Percentiles rank a stretch among this genome's conserved stretches.
phyloP scores from a whole-genome alignment of 2,797 vertebrate species.

The Liparis tanakae region DNA sequence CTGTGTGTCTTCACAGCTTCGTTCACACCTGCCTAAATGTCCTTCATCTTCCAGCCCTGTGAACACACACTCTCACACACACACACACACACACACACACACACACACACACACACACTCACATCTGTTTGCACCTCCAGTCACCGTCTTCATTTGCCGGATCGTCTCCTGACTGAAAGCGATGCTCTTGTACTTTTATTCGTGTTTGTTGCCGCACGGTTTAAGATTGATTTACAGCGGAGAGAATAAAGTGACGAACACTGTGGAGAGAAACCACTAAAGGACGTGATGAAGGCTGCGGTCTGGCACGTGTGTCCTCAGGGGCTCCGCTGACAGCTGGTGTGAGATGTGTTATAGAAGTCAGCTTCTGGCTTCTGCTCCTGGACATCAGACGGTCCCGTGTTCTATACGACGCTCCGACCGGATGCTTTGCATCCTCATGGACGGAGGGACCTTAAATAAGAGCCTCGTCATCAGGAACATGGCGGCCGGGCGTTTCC shows the following conservation, averaged over 20 bases:
- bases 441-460: too few species aligned
- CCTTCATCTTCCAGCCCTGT: conserved; percentile 59
- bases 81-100: background rate
- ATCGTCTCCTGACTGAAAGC: conserved; percentile 2
- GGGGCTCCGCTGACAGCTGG: background rate
- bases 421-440: background rate
- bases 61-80: background rate
- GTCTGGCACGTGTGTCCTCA: background rate
- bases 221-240: background rate
- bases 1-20: conserved; percentile 66
- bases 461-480: too few species aligned
- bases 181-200: background rate
- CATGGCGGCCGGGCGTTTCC: too few species aligned
- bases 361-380: background rate
- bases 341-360: background rate
- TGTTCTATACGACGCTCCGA: background rate
- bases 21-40: conserved; percentile 78
- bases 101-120: conserved; percentile 3
- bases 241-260: background rate
- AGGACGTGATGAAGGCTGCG: background rate
- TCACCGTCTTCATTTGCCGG: background rate
- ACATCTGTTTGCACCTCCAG: background rate
- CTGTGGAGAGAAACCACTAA: background rate
- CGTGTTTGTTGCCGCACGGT: background rate
- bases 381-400: background rate